Evolutionary conservation across 2,888 invertebrate species (phyloP).

Genomic region (Thelaira solivaga): DNA sequence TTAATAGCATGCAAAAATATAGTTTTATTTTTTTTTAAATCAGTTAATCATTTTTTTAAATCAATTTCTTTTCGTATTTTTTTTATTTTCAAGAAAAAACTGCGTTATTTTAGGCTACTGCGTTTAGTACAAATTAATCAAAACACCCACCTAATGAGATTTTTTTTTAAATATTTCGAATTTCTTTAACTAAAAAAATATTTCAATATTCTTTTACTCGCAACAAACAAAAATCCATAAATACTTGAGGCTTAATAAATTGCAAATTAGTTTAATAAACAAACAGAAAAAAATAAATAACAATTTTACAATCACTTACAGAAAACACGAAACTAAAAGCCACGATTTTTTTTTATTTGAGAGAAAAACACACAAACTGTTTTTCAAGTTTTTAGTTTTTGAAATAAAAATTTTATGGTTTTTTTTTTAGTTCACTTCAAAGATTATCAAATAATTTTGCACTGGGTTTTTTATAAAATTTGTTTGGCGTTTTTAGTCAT

Average conservation of each 20-base stretch:
- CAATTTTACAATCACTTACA: conserved; percentile 2
- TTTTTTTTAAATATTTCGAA: too few species aligned
- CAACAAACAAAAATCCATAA: too few species aligned
- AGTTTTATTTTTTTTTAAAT: too few species aligned
- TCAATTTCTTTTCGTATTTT: too few species aligned
- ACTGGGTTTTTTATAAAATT: conserved; percentile 33
- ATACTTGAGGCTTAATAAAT: background rate
- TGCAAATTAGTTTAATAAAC: background rate
- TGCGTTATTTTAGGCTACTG: too few species aligned
- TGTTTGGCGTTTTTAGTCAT: background rate
- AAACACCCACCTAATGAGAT: too few species aligned
- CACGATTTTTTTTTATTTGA: conserved; percentile 3
- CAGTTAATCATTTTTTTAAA: too few species aligned
- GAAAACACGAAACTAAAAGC: conserved; percentile 25
- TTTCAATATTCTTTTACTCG: too few species aligned
- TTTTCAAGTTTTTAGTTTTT: background rate
- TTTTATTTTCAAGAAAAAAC: too few species aligned
- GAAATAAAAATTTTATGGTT: conserved; percentile 4
- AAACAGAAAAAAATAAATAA: background rate
- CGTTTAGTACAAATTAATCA: too few species aligned
- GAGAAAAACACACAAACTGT: background rate
- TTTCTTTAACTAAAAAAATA: too few species aligned
- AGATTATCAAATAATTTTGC: conserved; percentile 28
- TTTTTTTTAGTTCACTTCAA: background rate
- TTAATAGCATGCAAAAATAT: too few species aligned